Evolutionary conservation across 2,888 invertebrate species (phyloP).

Genomic region (Gymnocheta viridis): DNA sequence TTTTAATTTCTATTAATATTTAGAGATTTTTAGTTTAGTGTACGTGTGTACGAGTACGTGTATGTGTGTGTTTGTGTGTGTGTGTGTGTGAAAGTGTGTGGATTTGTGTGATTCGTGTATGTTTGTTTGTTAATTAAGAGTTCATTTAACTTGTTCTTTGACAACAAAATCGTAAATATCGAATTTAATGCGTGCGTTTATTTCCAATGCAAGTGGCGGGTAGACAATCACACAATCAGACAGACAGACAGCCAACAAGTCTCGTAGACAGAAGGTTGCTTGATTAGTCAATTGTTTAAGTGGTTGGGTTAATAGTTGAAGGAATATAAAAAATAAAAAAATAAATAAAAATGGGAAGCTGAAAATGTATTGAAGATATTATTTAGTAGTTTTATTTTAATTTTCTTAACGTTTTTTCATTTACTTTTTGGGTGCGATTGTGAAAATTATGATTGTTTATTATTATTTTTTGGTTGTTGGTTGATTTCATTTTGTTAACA

Average conservation of each 20-base stretch:
- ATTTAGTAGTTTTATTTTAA: background rate
- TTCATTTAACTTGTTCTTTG: slow-evolving; percentile 67
- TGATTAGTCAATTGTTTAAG: background rate
- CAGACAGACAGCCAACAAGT: background rate
- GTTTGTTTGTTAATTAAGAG: slow-evolving; percentile 52
- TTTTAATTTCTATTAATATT: background rate
- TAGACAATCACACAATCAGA: background rate
- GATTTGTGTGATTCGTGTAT: background rate
- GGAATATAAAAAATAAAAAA: background rate
- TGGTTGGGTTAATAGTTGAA: background rate
- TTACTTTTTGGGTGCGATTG: background rate
- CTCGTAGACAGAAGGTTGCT: background rate
- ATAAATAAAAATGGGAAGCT: no score
- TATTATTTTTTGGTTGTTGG: background rate
- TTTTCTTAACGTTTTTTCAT: slow-evolving; percentile 15
- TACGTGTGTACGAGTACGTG: background rate
- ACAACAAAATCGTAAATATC: slow-evolving; percentile 21
- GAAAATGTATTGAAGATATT: background rate
- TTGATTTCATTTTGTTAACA: background rate
- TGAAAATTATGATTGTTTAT: background rate
- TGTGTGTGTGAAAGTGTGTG: background rate
- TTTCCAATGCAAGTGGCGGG: slow-evolving; percentile 31
- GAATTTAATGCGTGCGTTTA: slow-evolving; percentile 12
- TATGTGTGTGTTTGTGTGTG: background rate
- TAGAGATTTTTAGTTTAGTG: background rate